Base-by-base conservation (phyloP, 2,888 invertebrate species). In the Sussaba pulchella region DNA sequence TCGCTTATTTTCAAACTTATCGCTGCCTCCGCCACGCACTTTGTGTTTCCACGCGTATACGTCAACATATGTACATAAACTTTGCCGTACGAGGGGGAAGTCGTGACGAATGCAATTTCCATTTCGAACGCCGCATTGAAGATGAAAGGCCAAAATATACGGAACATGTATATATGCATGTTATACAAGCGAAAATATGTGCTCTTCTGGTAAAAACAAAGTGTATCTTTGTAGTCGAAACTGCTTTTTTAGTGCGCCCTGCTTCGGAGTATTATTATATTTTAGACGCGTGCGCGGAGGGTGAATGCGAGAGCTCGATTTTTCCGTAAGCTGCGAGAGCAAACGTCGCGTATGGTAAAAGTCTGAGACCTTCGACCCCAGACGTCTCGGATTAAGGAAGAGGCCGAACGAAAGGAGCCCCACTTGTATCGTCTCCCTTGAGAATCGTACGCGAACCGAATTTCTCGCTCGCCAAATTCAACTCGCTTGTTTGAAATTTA, bases 81-180 rank as follows among this genome's bases (percentile, higher is more conserved):
- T 64, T 64, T 36, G 19, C 8, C 9, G n/a, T 21, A 12, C 8
- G n/a, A 24, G 31, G 50, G 14, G 19, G 39, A 10, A 59, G 21
- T 69, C 47, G 73, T 74, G 72, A 75, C 82, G 70, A 41, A 47
- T 66, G 70, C 69, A 75, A 84, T 84, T 84, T 75, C 72, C 81
- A 76, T 74, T 72, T 45, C 43, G 70, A 26, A 59, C 54, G 64
- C 54, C 52, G 63, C 54, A 47, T 39, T 26, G 19, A 69, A 78
- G 78, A 80, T 80, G 73, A 82, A 84, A 83, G 77, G 43, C 43
- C 36, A 63, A 19, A 17, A 6, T 50, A 67, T 67, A 36, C 47
- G 45, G 26, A 24, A 31, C 47, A 61, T 47, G 26, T 50, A 31
- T 61, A 66, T 26, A n/a, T n/a, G n/a, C n/a, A n/a, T n/a, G n/a